Evolutionary conservation across 1,140 invertebrate species (phyloP).

Genomic region (Cecropterus lyciades): DNA sequence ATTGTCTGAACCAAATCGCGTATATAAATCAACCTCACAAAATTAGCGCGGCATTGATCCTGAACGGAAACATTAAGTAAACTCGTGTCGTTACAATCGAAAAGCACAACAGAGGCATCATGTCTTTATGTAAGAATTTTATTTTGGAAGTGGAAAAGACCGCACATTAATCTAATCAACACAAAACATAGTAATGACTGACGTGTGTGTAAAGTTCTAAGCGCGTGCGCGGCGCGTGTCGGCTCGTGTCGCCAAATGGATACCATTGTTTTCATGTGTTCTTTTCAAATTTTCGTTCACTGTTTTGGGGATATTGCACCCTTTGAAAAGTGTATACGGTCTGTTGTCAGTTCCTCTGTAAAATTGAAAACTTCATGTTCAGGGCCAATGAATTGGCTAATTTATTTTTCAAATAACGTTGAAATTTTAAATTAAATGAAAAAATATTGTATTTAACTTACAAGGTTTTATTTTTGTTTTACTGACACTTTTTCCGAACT

Average conservation of each 20-base stretch:
- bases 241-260: conserved; percentile 68
- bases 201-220: conserved; percentile 57
- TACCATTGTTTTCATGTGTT: conserved; percentile 62
- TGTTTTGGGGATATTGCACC: neutral
- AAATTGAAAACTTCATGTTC: too few species aligned
- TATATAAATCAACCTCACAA: conserved; percentile 28
- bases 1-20: conserved; percentile 19
- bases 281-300: conserved; percentile 43
- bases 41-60: conserved; percentile 46
- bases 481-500: too few species aligned
- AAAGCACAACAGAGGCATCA: conserved; percentile 41
- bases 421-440: too few species aligned
- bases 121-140: conserved; percentile 39
- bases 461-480: too few species aligned
- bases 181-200: conserved; percentile 79
- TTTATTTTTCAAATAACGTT: too few species aligned
- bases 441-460: too few species aligned
- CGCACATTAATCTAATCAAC: conserved; percentile 81
- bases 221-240: conserved; percentile 60
- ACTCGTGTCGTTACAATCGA: conserved; percentile 29
- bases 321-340: neutral
- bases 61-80: conserved; percentile 51
- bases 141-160: conserved; percentile 48
- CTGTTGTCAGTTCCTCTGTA: neutral
- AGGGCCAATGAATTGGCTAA: too few species aligned